Evolutionary conservation across 1,140 invertebrate species (phyloP), one percentile per base, ranked within the genome.

Genomic region (Cheumatopsyche charites): DNA sequence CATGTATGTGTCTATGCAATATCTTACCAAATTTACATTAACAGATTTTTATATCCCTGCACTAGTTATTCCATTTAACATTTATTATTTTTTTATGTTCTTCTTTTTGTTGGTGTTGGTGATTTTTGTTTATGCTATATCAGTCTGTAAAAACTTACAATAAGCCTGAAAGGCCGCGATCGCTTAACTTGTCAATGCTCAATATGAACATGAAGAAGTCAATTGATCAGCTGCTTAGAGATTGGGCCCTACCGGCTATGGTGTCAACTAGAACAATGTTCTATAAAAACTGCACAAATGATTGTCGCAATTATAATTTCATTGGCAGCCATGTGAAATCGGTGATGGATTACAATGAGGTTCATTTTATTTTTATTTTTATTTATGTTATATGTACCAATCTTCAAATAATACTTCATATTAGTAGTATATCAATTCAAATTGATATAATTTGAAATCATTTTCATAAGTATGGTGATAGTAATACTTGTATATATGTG

Each of bases 141-240:
- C 66, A 68, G 66, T n/a, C 26, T 58, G 11, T 45, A 15, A 52
- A 25, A 47, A 21, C 6, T 47, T 25, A 42, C 25, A 68, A 25
- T 55, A 17, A 25, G 12, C 17, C 9, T 13, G 47, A 68, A 43
- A 52, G 74, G 25, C 74, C 74, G 17, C 66, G 47, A 49, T 75
- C 74, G 15, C 66, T 75, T 11, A 75, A 75, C 55, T 52, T 75
- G 29, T 73, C 74, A 4, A 75, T 75, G 74, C 36, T 75, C 12
- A 26, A 68, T 25, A 29, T 26, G 45, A 68, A 68, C 42, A 55
- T 58, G 49, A 58, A 58, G 55, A 58, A 58, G 6, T 21, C 19
- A 9, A 58, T 58, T 13, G 55, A 58, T 25, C 19, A 58, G 19
- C 21, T 58, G 4, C 23, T 58, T 25, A 23, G 55, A 19, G 55